A percentile compares a stretch with the other conserved stretches of the same genome.
Conservation (phyloP, 2,797 vertebrate genomes). For the Darevskia mixta region DNA sequence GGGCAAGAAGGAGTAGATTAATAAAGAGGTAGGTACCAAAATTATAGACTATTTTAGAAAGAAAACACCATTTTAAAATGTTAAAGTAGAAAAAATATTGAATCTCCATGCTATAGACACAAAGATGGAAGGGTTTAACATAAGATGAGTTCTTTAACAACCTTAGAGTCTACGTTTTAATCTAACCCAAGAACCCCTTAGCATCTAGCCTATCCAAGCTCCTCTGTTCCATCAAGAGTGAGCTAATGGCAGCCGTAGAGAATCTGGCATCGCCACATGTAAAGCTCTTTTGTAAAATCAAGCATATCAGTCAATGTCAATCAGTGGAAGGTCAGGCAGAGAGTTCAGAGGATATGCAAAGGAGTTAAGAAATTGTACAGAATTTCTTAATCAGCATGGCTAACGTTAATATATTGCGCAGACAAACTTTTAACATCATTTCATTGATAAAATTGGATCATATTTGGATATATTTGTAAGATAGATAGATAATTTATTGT, state of each 20-base stretch:
- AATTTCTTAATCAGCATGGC: background rate
- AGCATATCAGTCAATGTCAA: background rate
- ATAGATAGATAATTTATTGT: no score
- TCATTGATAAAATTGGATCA: background rate
- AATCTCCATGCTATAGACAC: background rate
- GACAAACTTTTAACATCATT: background rate
- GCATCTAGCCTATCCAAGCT: background rate
- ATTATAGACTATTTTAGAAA: constrained; percentile 9
- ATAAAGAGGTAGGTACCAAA: background rate
- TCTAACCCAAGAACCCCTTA: background rate
- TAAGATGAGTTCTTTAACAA: background rate
- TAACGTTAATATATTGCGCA: background rate
- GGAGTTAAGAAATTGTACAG: background rate
- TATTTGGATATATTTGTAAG: background rate
- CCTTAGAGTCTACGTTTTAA: background rate
- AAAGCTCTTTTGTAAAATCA: background rate
- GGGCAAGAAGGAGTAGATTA: background rate
- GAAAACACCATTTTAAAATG: background rate
- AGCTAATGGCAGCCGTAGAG: background rate
- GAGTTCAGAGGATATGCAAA: background rate
- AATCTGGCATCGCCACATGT: background rate
- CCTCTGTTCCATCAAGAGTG: background rate
- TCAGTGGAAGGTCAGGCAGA: background rate
- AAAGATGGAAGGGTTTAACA: background rate
- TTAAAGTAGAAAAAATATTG: no score